Evolutionary conservation across 1,140 invertebrate genomes (phyloP), one percentile per base, ranked within the genome.

Genomic region (Papilio dardanus): DNA sequence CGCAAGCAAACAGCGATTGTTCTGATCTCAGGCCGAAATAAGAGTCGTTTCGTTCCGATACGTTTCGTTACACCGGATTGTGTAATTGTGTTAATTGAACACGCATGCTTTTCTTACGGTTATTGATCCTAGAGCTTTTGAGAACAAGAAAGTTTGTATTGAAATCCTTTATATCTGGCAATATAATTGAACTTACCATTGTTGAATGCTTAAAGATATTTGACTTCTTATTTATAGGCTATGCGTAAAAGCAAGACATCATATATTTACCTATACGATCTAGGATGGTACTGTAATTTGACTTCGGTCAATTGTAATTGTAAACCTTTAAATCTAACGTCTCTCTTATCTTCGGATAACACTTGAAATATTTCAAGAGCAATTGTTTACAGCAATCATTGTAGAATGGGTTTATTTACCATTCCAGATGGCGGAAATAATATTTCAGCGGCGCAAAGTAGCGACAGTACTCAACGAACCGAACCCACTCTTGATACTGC

Each of bases 381-480:
- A n/a, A n/a, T n/a, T n/a, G n/a, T n/a, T n/a, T n/a, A n/a, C n/a
- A n/a, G n/a, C n/a, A n/a, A n/a, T n/a, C n/a, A n/a, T n/a, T n/a
- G n/a, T n/a, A n/a, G n/a, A n/a, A n/a, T n/a, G n/a, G n/a, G n/a
- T n/a, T n/a, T n/a, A 24, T 19, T 21, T 62, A 75, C 16, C 21
- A 12, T 85, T 85, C 5, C 86, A 88, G 87, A 92, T 92, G 91
- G 89, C 91, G 21, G 91, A 91, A 83, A 90, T 92, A 79, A 84
- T 90, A 74, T 85, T 87, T 54, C 87, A 89, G 67, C 77, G 87
- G 6, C 83, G 86, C 6, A 90, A 88, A 80, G 82, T 81, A 4
- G 84, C 89, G 14, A 83, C 84, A 14, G 82, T 89, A 33, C 31
- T 88, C 12, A 82, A 42, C 33, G 84, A 86, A 19, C 83, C 86